phyloP scores from a whole-genome alignment of 2,797 vertebrate genomes.

The Rhynchonycteris naso region DNA sequence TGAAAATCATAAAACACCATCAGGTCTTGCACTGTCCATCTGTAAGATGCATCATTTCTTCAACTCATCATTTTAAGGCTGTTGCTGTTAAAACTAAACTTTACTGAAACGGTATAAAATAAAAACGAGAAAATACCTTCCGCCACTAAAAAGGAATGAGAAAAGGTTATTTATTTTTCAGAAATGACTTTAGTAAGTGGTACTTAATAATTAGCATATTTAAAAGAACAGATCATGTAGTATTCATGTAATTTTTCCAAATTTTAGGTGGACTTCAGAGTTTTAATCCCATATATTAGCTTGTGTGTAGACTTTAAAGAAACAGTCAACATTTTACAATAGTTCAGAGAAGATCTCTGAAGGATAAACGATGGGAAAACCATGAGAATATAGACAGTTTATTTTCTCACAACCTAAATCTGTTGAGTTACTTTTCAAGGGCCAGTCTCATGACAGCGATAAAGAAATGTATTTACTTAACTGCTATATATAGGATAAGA shows the following conservation, averaged over 20 bases:
- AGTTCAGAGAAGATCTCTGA: not conserved
- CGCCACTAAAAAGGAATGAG: not conserved
- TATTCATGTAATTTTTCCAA: conserved; percentile 44
- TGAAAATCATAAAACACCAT: not conserved
- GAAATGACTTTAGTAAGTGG: not conserved
- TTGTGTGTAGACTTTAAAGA: conserved; percentile 4
- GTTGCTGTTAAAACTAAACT: not conserved
- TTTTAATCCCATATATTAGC: conserved; percentile 2
- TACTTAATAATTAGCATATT: not conserved
- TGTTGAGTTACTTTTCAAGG: conserved; percentile 69
- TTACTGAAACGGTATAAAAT: not conserved
- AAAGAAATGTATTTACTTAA: conserved; percentile 78
- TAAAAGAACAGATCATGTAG: not conserved
- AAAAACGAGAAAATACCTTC: not conserved
- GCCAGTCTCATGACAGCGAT: conserved; percentile 72
- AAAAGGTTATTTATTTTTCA: not conserved
- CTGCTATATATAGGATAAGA: conserved; percentile 75
- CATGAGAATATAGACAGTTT: conserved; percentile 76
- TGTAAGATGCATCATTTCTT: not conserved
- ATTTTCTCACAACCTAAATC: conserved; percentile 77
- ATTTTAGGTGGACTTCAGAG: not conserved
- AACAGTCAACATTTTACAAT: not conserved
- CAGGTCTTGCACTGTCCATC: not conserved
- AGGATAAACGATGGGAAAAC: conserved; percentile 53
- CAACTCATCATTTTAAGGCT: not conserved